Evolutionary conservation across 2,888 invertebrate genomes (phyloP).

Genomic region (Acholoe squamosa): DNA sequence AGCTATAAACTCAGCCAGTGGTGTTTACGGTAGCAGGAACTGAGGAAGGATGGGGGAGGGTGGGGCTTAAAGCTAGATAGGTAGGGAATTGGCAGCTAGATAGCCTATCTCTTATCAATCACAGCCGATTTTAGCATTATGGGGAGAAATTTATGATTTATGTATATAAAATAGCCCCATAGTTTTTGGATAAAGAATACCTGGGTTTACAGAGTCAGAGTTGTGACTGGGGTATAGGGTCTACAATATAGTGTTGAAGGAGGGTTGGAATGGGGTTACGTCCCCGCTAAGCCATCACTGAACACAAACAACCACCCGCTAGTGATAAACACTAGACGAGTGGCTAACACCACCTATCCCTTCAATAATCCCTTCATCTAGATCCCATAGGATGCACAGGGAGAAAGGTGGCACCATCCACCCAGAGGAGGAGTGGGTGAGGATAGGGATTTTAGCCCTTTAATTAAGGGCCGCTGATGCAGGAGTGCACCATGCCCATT

Average conservation of each 20-base stretch:
- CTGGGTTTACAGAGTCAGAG: not conserved
- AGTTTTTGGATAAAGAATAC: no score
- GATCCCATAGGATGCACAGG: not conserved
- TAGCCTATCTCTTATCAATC: no score
- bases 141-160: no score
- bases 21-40: no score
- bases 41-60: not conserved
- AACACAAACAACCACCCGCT: not conserved
- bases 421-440: not conserved
- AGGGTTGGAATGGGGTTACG: conserved; percentile 3
- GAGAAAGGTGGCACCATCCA: not conserved
- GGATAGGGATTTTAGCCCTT: not conserved
- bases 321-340: not conserved
- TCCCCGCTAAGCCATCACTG: not conserved
- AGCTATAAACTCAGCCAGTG: no score
- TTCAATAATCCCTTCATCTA: conserved; percentile 13
- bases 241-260: not conserved
- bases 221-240: not conserved
- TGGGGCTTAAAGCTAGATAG: no score
- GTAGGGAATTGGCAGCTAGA: no score
- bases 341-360: not conserved
- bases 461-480: no score
- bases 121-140: no score
- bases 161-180: no score
- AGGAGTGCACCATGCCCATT: no score